Evolutionary conservation across 2,113 vertebrate species (phyloP).

Genomic region (Xenopus tropicalis): DNA sequence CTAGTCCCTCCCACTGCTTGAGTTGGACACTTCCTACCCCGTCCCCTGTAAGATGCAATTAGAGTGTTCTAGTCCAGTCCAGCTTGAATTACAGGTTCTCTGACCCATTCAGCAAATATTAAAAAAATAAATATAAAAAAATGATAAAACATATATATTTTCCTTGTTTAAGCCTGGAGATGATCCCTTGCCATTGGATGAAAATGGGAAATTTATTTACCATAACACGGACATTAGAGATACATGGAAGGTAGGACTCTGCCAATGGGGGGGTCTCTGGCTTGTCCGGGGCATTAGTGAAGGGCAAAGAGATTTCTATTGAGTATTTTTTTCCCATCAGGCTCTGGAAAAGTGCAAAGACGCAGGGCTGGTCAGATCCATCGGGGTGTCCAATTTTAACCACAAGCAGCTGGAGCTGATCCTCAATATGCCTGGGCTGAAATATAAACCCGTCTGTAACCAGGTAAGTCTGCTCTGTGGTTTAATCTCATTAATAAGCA

Average conservation of each 20-base stretch:
- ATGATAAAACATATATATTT: conserved; percentile 15
- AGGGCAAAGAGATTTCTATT: background rate
- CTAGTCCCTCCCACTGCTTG: too few species aligned
- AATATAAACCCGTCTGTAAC: conserved; percentile 70
- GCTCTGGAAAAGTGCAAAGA: conserved; percentile 73
- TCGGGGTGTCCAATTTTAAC: conserved; percentile 75
- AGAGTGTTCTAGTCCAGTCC: background rate
- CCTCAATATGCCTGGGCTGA: conserved; percentile 73
- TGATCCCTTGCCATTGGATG: conserved; percentile 61
- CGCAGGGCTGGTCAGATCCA: conserved; percentile 65
- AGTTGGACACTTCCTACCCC: too few species aligned
- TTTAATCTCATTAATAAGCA: background rate
- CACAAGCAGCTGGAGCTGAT: conserved; percentile 59
- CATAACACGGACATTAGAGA: conserved; percentile 69
- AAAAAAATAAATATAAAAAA: background rate
- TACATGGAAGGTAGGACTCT: conserved; percentile 73
- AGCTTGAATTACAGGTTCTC: background rate
- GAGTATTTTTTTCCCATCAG: conserved; percentile 46
- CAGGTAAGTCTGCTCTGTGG: conserved; percentile 56
- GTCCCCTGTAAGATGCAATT: background rate
- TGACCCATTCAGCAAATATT: too few species aligned
- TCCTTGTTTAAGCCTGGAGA: conserved; percentile 61
- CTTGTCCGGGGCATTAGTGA: background rate
- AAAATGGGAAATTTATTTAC: conserved; percentile 63
- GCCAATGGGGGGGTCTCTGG: too few species aligned